Conservation (phyloP, 2,797 vertebrate genomes). For the Parauchenoglanis ngamensis region DNA sequence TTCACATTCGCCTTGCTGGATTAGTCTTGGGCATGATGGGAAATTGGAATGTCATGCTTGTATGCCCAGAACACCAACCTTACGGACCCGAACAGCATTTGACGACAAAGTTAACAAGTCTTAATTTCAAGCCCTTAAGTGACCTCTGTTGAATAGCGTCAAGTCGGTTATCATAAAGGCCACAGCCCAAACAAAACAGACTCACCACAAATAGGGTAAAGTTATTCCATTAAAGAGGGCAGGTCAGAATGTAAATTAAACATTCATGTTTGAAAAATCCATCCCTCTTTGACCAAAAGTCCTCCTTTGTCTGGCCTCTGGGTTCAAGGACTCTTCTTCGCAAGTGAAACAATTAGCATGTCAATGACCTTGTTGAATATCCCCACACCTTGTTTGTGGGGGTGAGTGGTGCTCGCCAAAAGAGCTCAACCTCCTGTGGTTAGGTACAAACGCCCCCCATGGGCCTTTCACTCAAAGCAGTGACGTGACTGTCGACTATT, state of each 20-base stretch:
- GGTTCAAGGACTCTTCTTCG: slow-evolving; percentile 63
- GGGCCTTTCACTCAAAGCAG: slow-evolving; percentile 34
- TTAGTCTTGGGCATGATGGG: slow-evolving; percentile 39
- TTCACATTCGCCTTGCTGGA: slow-evolving; percentile 41
- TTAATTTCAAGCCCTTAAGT: not conserved
- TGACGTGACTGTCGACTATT: slow-evolving; percentile 17
- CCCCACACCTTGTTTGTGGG: slow-evolving; percentile 60
- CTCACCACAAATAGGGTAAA: slow-evolving; percentile 7
- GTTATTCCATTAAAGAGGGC: slow-evolving; percentile 28
- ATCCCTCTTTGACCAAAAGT: slow-evolving; percentile 33
- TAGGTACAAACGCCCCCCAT: slow-evolving; percentile 54
- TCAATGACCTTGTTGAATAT: slow-evolving; percentile 63
- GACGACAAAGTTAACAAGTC: slow-evolving; percentile 10
- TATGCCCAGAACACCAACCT: slow-evolving; percentile 12
- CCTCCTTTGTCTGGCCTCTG: slow-evolving; percentile 54
- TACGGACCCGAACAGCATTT: not conserved
- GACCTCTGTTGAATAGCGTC: not conserved
- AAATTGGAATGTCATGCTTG: slow-evolving; percentile 44
- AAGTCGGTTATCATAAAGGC: not conserved
- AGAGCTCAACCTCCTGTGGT: slow-evolving; percentile 56
- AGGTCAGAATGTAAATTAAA: slow-evolving; percentile 29
- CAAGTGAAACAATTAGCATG: slow-evolving; percentile 66
- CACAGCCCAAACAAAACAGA: slow-evolving; percentile 4
- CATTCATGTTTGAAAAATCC: slow-evolving; percentile 45
- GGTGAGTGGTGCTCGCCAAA: slow-evolving; percentile 52